Evolutionary conservation across 1,140 invertebrate species (phyloP), one percentile per base, ranked within the genome.

Genomic region (Matsumurasca onukii): DNA sequence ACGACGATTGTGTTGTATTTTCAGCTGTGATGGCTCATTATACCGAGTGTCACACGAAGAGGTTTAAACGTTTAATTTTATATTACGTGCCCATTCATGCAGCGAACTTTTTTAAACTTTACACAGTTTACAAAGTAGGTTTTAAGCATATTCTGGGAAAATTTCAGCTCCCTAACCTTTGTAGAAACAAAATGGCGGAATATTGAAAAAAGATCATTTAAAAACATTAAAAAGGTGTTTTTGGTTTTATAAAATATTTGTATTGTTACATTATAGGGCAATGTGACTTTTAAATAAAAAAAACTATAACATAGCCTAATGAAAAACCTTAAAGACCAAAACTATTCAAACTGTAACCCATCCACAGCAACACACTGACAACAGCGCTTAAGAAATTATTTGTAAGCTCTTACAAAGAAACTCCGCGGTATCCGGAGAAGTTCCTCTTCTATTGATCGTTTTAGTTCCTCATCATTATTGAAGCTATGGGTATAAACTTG

Each of bases 391-490:
- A 27, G 25, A 59, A 59, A 27, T 29, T 22, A 59, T 5, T 59
- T 29, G 25, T 59, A 29, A 59, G 25, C 55, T 59, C 55, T 59
- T 59, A 59, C 55, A 27, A 25, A 59, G 25, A 59, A 59, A 29
- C n/a, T 59, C 55, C n/a, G 25, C 55, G 25, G 55, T 59, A 59
- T 9, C 25, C 55, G 15, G 15, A 25, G 25, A 59, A 59, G 55
- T 59, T 59, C 55, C 55, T 59, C 55, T 59, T 59, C 55, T 12
- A 59, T 59, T 59, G 55, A 59, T 59, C n/a, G 15, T 59, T 59
- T 59, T 59, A 59, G 25, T 59, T 59, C 55, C n/a, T 59, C 55
- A 29, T 59, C 55, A 59, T 59, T 59, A 59, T 59, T 59, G 24
- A 59, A 59, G 55, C 55, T 59, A 59, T 29, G 22, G 25, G 55